These are phyloP conservation scores for Trissolcus japonicus DNA, from an alignment of 2,888 invertebrate species.

Conservation along the genomic window DNA sequence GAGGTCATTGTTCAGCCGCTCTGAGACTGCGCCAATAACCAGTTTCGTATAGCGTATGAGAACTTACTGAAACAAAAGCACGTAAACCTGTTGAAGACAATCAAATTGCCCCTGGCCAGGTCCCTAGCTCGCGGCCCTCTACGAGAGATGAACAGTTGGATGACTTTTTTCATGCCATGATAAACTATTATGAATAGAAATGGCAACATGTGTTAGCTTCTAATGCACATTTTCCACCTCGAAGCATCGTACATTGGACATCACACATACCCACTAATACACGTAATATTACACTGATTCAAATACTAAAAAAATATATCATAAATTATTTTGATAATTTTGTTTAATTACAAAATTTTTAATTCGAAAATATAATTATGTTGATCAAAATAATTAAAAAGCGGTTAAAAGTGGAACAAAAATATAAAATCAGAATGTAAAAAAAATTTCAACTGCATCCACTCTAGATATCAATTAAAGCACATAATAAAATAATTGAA, in stretches of 20 bases:
- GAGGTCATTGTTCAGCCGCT: conserved; percentile 73
- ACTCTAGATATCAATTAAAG: too few species aligned
- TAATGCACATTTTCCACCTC: conserved; percentile 5
- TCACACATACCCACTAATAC: background rate
- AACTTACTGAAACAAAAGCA: conserved; percentile 74
- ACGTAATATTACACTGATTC: too few species aligned
- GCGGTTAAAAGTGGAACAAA: too few species aligned
- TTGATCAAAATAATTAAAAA: too few species aligned
- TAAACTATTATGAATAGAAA: conserved; percentile 66
- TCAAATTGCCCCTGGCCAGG: conserved; percentile 64
- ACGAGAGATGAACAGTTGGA: conserved; percentile 74
- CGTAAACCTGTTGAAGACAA: conserved; percentile 75
- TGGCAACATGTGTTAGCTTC: conserved; percentile 71
- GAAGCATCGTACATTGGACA: background rate
- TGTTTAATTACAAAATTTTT: too few species aligned
- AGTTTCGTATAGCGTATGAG: conserved; percentile 71
- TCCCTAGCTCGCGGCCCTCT: conserved; percentile 60
- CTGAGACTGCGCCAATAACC: conserved; percentile 72
- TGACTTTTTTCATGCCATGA: conserved; percentile 70
- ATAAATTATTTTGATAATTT: too few species aligned
- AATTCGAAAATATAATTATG: too few species aligned
- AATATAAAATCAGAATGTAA: too few species aligned
- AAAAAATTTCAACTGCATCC: too few species aligned
- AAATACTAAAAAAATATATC: too few species aligned
- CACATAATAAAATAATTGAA: too few species aligned